Evolutionary conservation across 2,113 vertebrate genomes (phyloP).

Genomic region (Megalops atlanticus): DNA sequence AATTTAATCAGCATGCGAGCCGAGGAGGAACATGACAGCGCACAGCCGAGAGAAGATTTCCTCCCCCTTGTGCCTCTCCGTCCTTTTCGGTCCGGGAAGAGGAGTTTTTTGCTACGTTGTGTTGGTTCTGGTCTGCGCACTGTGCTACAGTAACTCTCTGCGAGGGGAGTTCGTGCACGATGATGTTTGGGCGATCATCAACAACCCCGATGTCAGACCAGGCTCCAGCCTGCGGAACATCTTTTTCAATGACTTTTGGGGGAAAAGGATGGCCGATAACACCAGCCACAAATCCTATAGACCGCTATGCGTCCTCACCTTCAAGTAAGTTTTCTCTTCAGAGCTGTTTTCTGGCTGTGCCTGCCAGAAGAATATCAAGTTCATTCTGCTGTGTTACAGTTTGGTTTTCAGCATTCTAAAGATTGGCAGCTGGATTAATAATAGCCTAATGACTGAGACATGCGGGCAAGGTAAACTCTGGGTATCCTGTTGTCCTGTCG

Average conservation of each 20-base stretch:
- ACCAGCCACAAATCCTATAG: constrained; percentile 98
- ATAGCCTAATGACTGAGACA: background rate
- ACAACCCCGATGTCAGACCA: constrained; percentile 88
- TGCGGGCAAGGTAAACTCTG: background rate
- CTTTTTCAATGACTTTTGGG: constrained; percentile 95
- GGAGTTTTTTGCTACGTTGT: constrained; percentile 53
- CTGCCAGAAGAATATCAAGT: background rate
- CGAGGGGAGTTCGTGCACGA: constrained; percentile 94
- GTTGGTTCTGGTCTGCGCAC: constrained; percentile 71
- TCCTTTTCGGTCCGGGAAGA: constrained; percentile 40
- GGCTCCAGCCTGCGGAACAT: constrained; percentile 74
- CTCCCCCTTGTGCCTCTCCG: constrained; percentile 30
- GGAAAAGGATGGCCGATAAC: constrained; percentile 90
- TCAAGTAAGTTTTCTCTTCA: constrained; percentile 78
- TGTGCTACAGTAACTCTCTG: constrained; percentile 86
- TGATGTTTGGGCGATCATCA: constrained; percentile 94
- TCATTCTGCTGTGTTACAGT: background rate
- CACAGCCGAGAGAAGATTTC: constrained; percentile 46
- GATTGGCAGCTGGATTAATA: background rate
- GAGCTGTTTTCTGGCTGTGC: background rate
- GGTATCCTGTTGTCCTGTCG: background rate
- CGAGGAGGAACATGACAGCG: constrained; percentile 68
- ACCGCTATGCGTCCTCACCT: constrained; percentile 91
- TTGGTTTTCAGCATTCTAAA: background rate
- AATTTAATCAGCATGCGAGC: constrained; percentile 42